phyloP scores from a whole-genome alignment of 1,140 invertebrate genomes.

The Drosophila melanogaster region DNA sequence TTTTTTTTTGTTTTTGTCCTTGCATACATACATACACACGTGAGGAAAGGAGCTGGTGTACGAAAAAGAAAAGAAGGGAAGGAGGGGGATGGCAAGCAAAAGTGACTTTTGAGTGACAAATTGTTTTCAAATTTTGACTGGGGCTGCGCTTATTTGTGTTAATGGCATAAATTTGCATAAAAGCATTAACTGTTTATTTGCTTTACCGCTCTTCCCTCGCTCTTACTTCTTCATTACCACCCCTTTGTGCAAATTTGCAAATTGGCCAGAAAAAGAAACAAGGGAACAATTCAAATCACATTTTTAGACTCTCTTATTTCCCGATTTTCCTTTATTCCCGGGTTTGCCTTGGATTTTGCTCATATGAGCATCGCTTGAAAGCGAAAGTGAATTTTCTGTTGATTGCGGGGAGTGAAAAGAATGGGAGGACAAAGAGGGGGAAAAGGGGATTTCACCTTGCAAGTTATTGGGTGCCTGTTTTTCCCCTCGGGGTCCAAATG shows the following conservation, averaged over 20 bases:
- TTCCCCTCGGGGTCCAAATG: conserved; percentile 69
- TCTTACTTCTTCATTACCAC: conserved; percentile 18
- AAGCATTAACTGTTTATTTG: conserved; percentile 83
- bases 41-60: conserved; percentile 19
- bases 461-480: conserved; percentile 43
- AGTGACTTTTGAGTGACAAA: conserved; percentile 83
- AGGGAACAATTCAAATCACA: conserved; percentile 72
- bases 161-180: conserved; percentile 84
- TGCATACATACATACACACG: conserved; percentile 27
- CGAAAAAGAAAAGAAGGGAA: conserved; percentile 15
- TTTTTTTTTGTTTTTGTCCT: conserved; percentile 39
- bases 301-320: conserved; percentile 39
- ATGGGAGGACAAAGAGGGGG: not conserved
- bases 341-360: conserved; percentile 10
- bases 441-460: conserved; percentile 11
- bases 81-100: conserved; percentile 34
- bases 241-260: conserved; percentile 74
- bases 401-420: conserved; percentile 19
- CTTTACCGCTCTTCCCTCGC: conserved; percentile 62
- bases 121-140: conserved; percentile 79
- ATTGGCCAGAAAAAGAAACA: conserved; percentile 69
- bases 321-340: not conserved
- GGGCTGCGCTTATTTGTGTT: conserved; percentile 74
- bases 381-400: conserved; percentile 41
- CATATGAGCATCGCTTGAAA: conserved; percentile 35